Percentiles rank a stretch among this genome's conserved stretches.
Conservation (phyloP, 1,140 invertebrate genomes). For the Drosophila subobscura region DNA sequence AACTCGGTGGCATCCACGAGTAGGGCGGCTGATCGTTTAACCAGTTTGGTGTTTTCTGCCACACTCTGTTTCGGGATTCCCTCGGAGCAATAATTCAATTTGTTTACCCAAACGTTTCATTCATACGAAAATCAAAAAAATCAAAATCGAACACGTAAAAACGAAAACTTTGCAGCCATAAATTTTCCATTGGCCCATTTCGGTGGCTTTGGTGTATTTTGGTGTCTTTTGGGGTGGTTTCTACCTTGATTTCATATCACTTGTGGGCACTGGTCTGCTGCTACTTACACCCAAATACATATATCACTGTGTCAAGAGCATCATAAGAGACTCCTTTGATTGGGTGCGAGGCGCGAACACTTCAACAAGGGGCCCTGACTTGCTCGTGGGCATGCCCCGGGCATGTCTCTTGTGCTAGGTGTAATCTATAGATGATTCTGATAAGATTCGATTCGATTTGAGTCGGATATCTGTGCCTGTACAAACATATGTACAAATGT, state of each 20-base stretch:
- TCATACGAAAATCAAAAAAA: constrained; percentile 20
- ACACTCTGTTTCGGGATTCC: constrained; percentile 18
- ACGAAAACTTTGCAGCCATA: constrained; percentile 31
- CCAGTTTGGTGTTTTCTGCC: constrained; percentile 30
- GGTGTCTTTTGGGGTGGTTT: background rate
- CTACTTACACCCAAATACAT: constrained; percentile 24
- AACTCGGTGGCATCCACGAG: constrained; percentile 41
- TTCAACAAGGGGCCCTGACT: constrained; percentile 42
- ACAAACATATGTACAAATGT: background rate
- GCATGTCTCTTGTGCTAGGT: too few relatives aligned
- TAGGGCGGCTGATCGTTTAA: constrained; percentile 43
- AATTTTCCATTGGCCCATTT: constrained; percentile 62
- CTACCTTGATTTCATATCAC: constrained; percentile 4
- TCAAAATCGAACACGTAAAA: background rate
- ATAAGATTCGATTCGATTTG: constrained; percentile 57
- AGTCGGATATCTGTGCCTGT: constrained; percentile 18
- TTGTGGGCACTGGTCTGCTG: constrained; percentile 4
- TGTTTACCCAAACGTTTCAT: constrained; percentile 43
- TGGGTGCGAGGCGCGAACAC: constrained; percentile 33
- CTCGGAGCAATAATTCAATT: constrained; percentile 44
- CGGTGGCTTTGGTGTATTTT: background rate
- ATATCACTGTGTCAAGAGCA: constrained; percentile 51
- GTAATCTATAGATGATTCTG: constrained; percentile 68
- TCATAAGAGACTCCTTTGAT: constrained; percentile 34
- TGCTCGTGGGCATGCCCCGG: constrained; percentile 20